These are phyloP conservation scores for Misgurnus anguillicaudatus DNA, from an alignment of 2,113 vertebrate genomes.

Conservation along the genomic window DNA sequence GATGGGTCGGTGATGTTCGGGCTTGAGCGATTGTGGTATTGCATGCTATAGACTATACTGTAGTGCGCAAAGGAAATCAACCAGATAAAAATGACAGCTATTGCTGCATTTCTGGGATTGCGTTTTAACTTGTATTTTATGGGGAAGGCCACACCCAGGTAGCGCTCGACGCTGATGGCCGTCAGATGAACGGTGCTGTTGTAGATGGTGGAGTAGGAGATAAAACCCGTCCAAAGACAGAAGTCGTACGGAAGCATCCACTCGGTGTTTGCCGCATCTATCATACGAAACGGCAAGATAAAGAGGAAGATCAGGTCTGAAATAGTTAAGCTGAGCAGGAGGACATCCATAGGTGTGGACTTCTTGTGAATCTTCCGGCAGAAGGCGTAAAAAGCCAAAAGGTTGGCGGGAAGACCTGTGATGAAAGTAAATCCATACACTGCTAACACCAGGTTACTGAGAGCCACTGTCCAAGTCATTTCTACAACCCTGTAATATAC, in stretches of 20 bases:
- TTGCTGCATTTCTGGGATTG: constrained; percentile 17
- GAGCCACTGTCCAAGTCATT: not conserved
- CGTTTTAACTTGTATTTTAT: constrained; percentile 66
- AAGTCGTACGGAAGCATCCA: constrained; percentile 65
- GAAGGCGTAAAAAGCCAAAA: constrained; percentile 71
- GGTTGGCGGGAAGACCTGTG: constrained; percentile 72
- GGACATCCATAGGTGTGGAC: constrained; percentile 65
- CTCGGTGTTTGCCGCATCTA: constrained; percentile 52
- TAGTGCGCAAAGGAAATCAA: constrained; percentile 65
- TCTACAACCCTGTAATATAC: constrained; percentile 23
- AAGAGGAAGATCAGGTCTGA: constrained; percentile 75
- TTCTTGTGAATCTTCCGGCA: constrained; percentile 58
- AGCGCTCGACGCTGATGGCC: constrained; percentile 75
- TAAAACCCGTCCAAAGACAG: constrained; percentile 69
- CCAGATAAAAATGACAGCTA: constrained; percentile 61
- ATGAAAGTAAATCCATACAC: constrained; percentile 72
- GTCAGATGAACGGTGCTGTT: constrained; percentile 76
- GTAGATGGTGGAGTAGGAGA: constrained; percentile 77
- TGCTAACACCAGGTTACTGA: constrained; percentile 54
- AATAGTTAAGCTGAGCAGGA: constrained; percentile 71
- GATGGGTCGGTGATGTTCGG: not conserved
- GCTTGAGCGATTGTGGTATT: constrained; percentile 52
- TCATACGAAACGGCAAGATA: constrained; percentile 76
- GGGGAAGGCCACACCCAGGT: constrained; percentile 75
- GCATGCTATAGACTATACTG: constrained; percentile 64